These are phyloP conservation scores for Phodopus roborovskii DNA, from an alignment of 2,113 vertebrate species.

Conservation along the genomic window DNA sequence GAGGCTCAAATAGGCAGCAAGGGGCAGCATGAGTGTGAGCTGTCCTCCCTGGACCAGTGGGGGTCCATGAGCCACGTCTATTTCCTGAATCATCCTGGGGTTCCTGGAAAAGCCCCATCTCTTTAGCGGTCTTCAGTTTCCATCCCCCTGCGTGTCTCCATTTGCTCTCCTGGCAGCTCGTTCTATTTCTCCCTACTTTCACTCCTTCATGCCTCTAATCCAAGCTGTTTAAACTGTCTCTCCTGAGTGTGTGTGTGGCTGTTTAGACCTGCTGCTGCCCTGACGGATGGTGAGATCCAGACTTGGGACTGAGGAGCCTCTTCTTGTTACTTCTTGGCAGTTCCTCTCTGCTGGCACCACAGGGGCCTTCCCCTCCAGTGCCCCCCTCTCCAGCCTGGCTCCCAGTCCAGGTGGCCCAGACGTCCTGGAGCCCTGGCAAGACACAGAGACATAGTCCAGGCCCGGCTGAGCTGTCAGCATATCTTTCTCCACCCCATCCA, in stretches of 20 bases:
- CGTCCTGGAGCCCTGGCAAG: constrained; percentile 72
- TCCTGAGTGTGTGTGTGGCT: neutral
- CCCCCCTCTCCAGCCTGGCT: constrained; percentile 69
- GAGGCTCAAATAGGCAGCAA: too few relatives aligned
- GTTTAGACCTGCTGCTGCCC: constrained; percentile 36
- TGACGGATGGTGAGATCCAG: constrained; percentile 52
- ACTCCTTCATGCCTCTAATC: neutral
- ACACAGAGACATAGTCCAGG: constrained; percentile 76
- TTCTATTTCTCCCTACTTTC: neutral
- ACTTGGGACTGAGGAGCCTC: constrained; percentile 36
- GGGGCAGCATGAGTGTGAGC: neutral
- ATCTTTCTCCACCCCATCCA: constrained; percentile 55
- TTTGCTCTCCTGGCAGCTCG: neutral
- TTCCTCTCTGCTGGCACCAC: constrained; percentile 60
- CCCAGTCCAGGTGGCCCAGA: constrained; percentile 76
- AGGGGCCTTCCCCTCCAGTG: neutral
- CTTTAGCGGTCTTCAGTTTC: too few relatives aligned
- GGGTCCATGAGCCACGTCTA: neutral
- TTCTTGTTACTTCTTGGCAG: constrained; percentile 71
- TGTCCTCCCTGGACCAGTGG: neutral
- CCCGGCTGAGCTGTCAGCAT: constrained; percentile 74
- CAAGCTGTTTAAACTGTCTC: neutral
- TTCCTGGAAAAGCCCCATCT: neutral
- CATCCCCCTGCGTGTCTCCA: neutral
- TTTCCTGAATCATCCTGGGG: neutral